Base-by-base conservation (phyloP, 37 sponge, comb jelly and placozoan genomes). In the Cliona cf. orientalis region DNA sequence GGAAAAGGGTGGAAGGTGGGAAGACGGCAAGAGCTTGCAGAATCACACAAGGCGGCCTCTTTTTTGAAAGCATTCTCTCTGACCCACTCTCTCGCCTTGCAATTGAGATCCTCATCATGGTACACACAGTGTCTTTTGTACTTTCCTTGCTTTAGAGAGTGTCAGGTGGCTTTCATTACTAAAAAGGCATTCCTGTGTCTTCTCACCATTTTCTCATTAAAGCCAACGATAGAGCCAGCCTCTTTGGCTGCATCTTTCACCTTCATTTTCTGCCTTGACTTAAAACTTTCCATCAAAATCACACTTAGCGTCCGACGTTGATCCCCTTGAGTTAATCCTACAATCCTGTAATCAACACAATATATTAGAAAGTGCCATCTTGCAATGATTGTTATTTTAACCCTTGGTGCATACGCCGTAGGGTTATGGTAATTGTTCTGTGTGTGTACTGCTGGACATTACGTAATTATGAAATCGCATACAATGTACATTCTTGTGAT, bases 201-300 rank as follows among this genome's bases (percentile, higher is more conserved):
- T 25, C 55, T 19, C 11, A 72, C 55, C 5, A 55, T 72, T 25
- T 42, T 72, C 55, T 72, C 55, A 23, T 72, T 7, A 72, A 72
- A 72, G 11, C 73, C 70, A 11, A 69, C 70, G 35, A 69, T 9
- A 11, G 43, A 40, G 17, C 41, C 70, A 37, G 70, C 70, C n/a
- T 69, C 70, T 29, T 35, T 28, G n/a, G 70, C 70, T 41, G 70
- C 40, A 5, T 7, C 40, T n/a, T 14, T 40, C 4, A 41, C 40
- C 28, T 35, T 35, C 9, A 69, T 12, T n/a, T 41, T 7, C 6
- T 7, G 23, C 9, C 36, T 69, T 19, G 7, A n/a, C 41, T 40
- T 69, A 40, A 36, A 69, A 35, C 6, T 35, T 35, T 19, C 70
- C 36, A 19, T 34, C 23, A 19, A 41, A 28, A 35, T 9, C 28